Base-by-base conservation (phyloP, 2,888 invertebrate species). In the Cremastinae sp. region DNA sequence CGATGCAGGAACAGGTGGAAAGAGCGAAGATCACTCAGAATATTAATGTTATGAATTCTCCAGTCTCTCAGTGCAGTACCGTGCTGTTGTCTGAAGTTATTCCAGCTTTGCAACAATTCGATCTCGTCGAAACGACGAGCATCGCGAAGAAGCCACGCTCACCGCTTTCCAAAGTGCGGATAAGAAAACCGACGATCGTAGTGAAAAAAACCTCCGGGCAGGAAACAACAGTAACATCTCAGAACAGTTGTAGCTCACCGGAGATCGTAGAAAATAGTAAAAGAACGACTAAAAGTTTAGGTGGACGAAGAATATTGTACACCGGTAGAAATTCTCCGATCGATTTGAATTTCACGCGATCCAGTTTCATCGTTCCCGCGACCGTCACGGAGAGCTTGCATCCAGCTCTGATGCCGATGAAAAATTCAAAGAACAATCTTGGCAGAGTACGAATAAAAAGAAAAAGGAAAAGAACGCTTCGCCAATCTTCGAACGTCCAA, bases 271-370 rank as follows among this genome's bases (percentile, higher is more conserved):
- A 5, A 22, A 41, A 58, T 14, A 22, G 16, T 5, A 0, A n/a
- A 18, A 2, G 12, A 64, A 8, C 9, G 12, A 22, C 14, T 22
- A 0, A 51, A 41, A 7, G 39, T n/a, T 9, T 0, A 16, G 7
- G 1, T 49, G 18, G 64, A 59, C 16, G 10, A 14, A 4, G 9
- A 72, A 87, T 86, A 74, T 81, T 87, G 14, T 86, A 83, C 22
- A 84, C 75, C 8, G 80, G 74, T 12, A 78, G 80, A 65, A 68
- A 83, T 39, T 87, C 87, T 1, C 84, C 85, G 3, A 77, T 82
- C 12, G 87, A 87, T 71, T 72, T 88, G 4, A 72, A 77, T 4
- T 53, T 43, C 22, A 45, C 62, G 45, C 28, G 10, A 20, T 55
- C 14, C 47, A 55, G 41, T 0, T 71, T 16, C 18, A 37, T 35